These are phyloP conservation scores for Drosophila ambigua DNA, from an alignment of 1,140 invertebrate genomes.

Conservation along the genomic window DNA sequence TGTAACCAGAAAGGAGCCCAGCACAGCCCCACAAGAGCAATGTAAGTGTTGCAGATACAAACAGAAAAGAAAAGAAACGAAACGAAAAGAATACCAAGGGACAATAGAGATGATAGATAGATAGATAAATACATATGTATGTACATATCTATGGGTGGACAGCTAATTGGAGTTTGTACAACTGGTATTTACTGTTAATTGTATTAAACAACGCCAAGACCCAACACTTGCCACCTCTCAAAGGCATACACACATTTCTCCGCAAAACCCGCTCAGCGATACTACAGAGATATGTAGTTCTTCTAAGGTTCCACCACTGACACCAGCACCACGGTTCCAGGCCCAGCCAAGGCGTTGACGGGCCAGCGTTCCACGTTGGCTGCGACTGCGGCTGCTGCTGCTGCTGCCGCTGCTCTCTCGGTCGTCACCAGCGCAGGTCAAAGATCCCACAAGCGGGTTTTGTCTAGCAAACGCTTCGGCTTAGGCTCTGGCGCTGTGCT, in stretches of 20 bases:
- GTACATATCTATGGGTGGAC: conserved; percentile 6
- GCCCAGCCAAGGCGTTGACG: conserved; percentile 51
- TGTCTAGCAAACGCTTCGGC: conserved; percentile 68
- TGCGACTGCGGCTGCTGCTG: conserved; percentile 3
- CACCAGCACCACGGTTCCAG: conserved; percentile 8
- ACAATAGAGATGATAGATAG: too few relatives aligned
- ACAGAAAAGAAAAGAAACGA: neutral
- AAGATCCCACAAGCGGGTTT: conserved; percentile 81
- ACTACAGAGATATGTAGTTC: neutral
- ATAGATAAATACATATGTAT: conserved; percentile 7
- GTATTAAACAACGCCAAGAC: conserved; percentile 58
- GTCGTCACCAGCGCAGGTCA: conserved; percentile 78
- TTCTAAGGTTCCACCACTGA: conserved; percentile 23
- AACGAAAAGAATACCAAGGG: neutral
- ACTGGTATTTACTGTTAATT: conserved; percentile 81
- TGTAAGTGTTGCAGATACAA: conserved; percentile 53
- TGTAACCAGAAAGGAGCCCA: conserved; percentile 24
- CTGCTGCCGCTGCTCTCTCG: conserved; percentile 45
- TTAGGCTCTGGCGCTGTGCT: neutral
- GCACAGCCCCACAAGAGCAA: conserved; percentile 23
- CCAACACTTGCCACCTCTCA: conserved; percentile 69
- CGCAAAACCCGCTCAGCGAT: neutral
- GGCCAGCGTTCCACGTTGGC: conserved; percentile 64
- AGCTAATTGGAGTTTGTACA: conserved; percentile 68
- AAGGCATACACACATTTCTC: conserved; percentile 14